Conservation (phyloP, 2,113 vertebrate genomes). For the Leiothrix lutea region DNA sequence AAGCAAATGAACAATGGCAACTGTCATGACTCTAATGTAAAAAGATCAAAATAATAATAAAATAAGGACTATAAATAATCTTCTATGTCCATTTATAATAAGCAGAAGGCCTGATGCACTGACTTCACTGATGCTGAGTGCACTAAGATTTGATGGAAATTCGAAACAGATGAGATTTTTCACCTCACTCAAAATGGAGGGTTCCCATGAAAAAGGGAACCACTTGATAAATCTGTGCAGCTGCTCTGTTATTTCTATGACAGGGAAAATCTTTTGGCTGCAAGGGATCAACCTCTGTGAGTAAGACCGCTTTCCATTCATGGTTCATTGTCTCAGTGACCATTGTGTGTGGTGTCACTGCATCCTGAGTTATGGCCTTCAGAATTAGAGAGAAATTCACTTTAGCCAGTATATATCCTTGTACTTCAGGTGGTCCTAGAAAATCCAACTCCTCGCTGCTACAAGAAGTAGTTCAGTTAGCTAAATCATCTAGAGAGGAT, state of each 20-base stretch:
- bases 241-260: not conserved
- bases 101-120: not conserved
- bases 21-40: not conserved
- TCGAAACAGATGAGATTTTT: not conserved
- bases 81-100: not conserved
- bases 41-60: not conserved
- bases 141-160: not conserved
- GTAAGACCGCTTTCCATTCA: not conserved
- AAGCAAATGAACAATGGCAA: not conserved
- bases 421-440: not conserved
- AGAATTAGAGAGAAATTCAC: not conserved
- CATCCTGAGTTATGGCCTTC: not conserved
- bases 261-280: not conserved
- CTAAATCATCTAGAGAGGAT: not conserved
- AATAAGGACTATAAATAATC: not conserved
- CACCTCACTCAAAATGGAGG: accelerated
- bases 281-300: not conserved
- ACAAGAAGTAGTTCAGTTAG: not conserved
- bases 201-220: not conserved
- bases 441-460: not conserved
- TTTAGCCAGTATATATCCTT: accelerated
- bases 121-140: not conserved
- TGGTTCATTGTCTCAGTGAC: not conserved
- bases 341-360: too few species aligned
- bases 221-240: not conserved